Conservation (phyloP, 2,113 vertebrate genomes). For the Machaerirhynchus nigripectus region DNA sequence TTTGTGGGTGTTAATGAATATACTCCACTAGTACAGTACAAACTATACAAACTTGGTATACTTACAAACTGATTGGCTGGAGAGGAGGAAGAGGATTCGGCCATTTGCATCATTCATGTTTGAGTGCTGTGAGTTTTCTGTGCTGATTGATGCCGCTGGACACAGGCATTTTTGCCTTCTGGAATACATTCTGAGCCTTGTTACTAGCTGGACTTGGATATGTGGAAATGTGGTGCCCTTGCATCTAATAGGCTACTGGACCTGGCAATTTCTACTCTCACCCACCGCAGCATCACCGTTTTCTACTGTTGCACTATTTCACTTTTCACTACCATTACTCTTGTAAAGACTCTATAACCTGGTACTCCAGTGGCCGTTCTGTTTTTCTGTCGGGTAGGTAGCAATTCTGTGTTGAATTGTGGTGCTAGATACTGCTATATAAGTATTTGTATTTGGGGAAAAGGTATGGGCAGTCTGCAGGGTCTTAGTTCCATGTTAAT, state of each 20-base stretch:
- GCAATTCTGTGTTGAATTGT: background rate
- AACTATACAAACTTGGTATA: background rate
- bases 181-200: fast-evolving
- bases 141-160: fast-evolving
- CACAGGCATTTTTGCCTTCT: background rate
- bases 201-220: background rate
- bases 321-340: background rate
- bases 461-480: background rate
- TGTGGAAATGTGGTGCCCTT: fast-evolving
- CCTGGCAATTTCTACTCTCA: background rate
- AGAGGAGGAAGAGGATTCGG: background rate
- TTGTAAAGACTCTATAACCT: background rate
- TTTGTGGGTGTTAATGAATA: fast-evolving
- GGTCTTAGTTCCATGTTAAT: background rate
- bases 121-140: background rate
- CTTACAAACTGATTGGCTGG: background rate
- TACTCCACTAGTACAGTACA: background rate
- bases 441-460: background rate
- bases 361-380: background rate
- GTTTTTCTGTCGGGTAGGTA: background rate
- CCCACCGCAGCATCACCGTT: background rate
- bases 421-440: background rate
- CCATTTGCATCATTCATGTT: fast-evolving
- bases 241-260: background rate
- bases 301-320: background rate